phyloP scores from a whole-genome alignment of 2,113 vertebrate species.

The Rhinichthys klamathensis region DNA sequence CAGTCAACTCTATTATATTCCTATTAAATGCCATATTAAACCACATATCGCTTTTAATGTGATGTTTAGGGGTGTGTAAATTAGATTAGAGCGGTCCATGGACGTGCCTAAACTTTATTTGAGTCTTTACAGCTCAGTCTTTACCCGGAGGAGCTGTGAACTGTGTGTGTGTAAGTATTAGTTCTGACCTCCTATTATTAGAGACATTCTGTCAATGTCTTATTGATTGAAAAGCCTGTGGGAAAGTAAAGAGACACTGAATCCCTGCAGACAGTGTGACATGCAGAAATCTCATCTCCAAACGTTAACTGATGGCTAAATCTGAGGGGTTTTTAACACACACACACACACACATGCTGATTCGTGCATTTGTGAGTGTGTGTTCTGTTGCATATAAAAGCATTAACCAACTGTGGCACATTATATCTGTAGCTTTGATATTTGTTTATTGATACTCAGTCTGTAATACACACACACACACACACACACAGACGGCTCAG shows the following conservation, averaged over 20 bases:
- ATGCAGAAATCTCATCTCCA: conserved; percentile 13
- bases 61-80: not conserved
- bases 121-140: not conserved
- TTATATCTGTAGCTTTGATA: not conserved
- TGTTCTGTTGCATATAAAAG: not conserved
- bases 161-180: conserved; percentile 35
- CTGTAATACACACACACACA: conserved; percentile 8
- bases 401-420: conserved; percentile 3
- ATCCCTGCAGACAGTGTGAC: conserved; percentile 41
- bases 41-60: not conserved
- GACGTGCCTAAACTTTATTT: not conserved
- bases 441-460: not conserved
- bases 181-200: conserved; percentile 54
- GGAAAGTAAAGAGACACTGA: conserved; percentile 48
- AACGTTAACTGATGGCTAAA: not conserved
- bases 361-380: not conserved
- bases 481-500: conserved; percentile 7
- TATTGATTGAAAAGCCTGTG: conserved; percentile 55
- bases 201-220: conserved; percentile 53
- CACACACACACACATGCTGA: not conserved
- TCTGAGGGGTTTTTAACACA: not conserved
- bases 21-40: not conserved
- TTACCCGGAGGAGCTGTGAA: conserved; percentile 11
- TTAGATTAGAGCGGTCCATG: not conserved
- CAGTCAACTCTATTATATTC: too few species aligned